Evolutionary conservation across 2,113 vertebrate species (phyloP).

Genomic region (Odocoileus virginianus): DNA sequence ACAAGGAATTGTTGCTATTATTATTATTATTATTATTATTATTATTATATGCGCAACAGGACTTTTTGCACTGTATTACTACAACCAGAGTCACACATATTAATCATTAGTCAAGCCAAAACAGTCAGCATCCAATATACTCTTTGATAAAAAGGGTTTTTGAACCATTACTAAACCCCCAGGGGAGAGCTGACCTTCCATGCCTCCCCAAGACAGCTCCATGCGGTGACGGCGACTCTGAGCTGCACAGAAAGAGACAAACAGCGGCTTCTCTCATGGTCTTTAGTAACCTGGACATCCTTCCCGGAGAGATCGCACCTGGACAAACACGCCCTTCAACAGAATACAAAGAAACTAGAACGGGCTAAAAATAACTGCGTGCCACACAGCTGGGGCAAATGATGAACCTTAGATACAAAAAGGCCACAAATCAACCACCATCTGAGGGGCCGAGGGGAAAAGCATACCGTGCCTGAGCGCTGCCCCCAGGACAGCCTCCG

Average conservation of each 20-base stretch:
- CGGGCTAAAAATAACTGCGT: neutral
- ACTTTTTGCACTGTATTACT: neutral
- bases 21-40: neutral
- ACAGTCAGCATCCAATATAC: neutral
- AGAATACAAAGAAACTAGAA: neutral
- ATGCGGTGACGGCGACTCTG: neutral
- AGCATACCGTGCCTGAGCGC: neutral
- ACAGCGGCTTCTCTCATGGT: neutral
- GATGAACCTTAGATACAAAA: neutral
- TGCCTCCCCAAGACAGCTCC: neutral
- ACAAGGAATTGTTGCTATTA: neutral
- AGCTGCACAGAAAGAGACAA: neutral
- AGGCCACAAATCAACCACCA: neutral
- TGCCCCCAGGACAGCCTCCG: neutral
- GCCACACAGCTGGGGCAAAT: neutral
- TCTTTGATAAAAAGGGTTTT: neutral
- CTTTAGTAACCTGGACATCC: neutral
- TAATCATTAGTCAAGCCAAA: neutral
- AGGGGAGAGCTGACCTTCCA: neutral
- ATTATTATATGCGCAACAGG: neutral
- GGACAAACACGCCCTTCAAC: neutral
- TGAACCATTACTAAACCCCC: neutral
- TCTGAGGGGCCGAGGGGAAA: neutral
- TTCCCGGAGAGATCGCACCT: neutral
- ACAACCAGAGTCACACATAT: neutral